Percentiles rank a stretch among this genome's conserved stretches.
These are phyloP conservation scores for Solen grandis DNA, from an alignment of 1,140 invertebrate species.

Conservation along the genomic window DNA sequence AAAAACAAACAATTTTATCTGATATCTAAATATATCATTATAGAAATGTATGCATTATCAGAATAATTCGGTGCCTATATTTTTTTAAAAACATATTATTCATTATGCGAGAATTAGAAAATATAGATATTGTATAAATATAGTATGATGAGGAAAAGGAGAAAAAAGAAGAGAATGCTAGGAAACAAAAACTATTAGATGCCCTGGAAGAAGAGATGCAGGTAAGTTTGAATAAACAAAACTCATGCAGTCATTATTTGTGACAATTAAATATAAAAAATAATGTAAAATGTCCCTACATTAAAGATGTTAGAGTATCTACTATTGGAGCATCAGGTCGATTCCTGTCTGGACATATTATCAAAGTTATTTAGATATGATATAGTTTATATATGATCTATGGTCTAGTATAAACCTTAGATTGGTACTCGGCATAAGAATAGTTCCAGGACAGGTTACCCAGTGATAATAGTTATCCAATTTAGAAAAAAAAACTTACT, in stretches of 20 bases:
- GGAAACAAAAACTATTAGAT: slow-evolving; percentile 92
- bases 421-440: not conserved
- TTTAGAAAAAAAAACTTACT: no score
- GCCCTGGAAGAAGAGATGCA: slow-evolving; percentile 94
- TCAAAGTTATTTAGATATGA: not conserved
- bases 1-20: no score
- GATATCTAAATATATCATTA: no score
- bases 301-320: not conserved
- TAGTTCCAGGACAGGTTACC: no score
- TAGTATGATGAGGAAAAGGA: slow-evolving; percentile 93
- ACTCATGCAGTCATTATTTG: not conserved
- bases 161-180: slow-evolving; percentile 89
- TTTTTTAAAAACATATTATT: no score
- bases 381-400: no score
- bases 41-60: no score
- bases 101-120: no score
- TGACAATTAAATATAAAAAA: not conserved
- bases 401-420: not conserved
- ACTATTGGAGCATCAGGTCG: not conserved
- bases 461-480: no score
- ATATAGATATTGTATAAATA: slow-evolving; percentile 65
- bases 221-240: slow-evolving; percentile 66
- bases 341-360: not conserved
- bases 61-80: no score
- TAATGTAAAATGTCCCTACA: no score